Evolutionary conservation across 1,140 invertebrate genomes (phyloP).

Genomic region (Lasioglossum baleicum): DNA sequence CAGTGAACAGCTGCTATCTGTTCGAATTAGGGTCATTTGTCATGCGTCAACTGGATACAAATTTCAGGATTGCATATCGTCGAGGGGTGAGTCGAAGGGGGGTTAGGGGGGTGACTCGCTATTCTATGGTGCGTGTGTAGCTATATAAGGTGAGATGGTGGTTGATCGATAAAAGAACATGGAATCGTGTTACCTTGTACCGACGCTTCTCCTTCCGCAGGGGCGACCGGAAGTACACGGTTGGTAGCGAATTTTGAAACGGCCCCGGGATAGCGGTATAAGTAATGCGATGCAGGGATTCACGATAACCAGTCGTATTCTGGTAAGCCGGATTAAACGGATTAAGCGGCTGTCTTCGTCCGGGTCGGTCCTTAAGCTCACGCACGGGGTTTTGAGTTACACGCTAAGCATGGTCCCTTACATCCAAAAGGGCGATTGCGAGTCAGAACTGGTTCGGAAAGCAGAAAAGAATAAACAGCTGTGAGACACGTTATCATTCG

Average conservation of each 20-base stretch:
- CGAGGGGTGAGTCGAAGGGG: not conserved
- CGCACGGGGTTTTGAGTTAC: conserved; percentile 60
- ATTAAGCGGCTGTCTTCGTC: conserved; percentile 65
- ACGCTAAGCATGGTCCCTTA: conserved; percentile 50
- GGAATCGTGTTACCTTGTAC: conserved; percentile 43
- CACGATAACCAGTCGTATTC: conserved; percentile 65
- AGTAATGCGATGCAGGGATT: conserved; percentile 57
- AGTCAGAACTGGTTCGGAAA: conserved; percentile 32
- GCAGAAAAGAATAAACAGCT: conserved; percentile 33
- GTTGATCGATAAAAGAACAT: conserved; percentile 45
- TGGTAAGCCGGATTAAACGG: conserved; percentile 65
- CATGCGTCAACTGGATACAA: conserved; percentile 14
- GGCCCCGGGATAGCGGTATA: conserved; percentile 57
- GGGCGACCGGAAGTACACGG: conserved; percentile 41
- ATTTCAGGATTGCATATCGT: conserved; percentile 12
- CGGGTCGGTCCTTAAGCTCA: conserved; percentile 57
- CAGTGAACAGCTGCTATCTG: not conserved
- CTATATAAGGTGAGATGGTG: conserved; percentile 17
- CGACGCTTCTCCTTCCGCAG: conserved; percentile 14
- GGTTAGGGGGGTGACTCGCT: not conserved
- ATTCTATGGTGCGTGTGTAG: conserved; percentile 30
- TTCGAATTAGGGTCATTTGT: not conserved
- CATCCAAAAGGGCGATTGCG: conserved; percentile 28
- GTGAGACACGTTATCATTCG: conserved; percentile 19
- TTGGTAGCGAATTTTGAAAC: conserved; percentile 58